A percentile compares a stretch with the other conserved stretches of the same genome.
phyloP scores from a whole-genome alignment of 92 coral and sea anemone genomes.

The Galaxea fascicularis region DNA sequence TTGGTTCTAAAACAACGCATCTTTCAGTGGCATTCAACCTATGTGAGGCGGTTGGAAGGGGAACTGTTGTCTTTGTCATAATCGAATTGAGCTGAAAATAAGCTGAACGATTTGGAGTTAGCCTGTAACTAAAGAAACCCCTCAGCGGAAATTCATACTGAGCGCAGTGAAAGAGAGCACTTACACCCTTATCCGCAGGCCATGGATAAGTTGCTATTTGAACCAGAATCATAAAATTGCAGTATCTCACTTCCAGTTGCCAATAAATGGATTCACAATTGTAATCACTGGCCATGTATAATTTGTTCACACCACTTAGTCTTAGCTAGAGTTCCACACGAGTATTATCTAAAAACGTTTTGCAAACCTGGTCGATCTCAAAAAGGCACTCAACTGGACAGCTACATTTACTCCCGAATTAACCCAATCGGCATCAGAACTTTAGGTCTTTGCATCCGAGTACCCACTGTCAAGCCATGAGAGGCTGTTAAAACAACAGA shows the following conservation, averaged over 20 bases:
- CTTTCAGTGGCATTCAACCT: neutral
- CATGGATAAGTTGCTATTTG: too few relatives aligned
- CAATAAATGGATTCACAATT: neutral
- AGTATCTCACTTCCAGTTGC: neutral
- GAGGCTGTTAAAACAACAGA: neutral
- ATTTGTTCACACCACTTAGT: neutral
- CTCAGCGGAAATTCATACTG: too few relatives aligned
- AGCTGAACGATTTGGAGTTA: too few relatives aligned
- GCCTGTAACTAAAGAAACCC: too few relatives aligned
- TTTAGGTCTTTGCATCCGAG: neutral
- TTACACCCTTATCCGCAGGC: too few relatives aligned
- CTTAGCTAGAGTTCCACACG: neutral
- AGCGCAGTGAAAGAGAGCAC: too few relatives aligned
- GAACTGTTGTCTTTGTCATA: neutral
- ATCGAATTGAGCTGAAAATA: too few relatives aligned
- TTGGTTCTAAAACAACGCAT: neutral
- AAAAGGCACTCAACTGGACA: neutral
- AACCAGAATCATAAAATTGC: neutral
- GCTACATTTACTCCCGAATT: neutral
- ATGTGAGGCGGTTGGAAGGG: neutral
- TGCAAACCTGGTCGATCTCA: neutral
- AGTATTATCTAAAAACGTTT: neutral
- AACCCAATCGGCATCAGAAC: neutral
- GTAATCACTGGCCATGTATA: neutral
- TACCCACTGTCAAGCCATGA: neutral